Base-by-base conservation (phyloP, 2,888 invertebrate species). In the Ornithoptera priamus region DNA sequence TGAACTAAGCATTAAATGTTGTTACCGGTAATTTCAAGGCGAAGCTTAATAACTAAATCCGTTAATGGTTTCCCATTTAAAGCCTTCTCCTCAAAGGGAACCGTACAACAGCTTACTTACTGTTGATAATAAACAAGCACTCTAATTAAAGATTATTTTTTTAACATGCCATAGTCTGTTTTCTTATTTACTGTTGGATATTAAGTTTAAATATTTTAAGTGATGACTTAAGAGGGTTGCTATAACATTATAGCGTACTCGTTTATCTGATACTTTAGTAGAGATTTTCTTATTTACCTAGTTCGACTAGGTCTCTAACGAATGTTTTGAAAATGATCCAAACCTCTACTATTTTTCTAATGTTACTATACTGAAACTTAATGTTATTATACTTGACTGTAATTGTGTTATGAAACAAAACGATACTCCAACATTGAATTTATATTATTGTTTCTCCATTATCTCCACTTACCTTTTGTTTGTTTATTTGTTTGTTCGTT, bases 361-460 rank as follows among this genome's bases (percentile, higher is more conserved):
- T 10, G 7, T 39, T 39, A 39, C 39, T 39, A 10, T 39, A 1
- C 39, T 6, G 39, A 39, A 10, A 39, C 10, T 10, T 39, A 10
- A 39, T 39, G 1, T 39, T 10, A 10, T 39, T 39, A 39, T 0
- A 4, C 30, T 30, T 5, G 30, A 30, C 30, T 30, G 3, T 30
- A 30, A 30, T 30, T 30, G 30, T 30, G 30, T 30, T 30, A 30
- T 30, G 30, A 30, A 30, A 30, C 30, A 30, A 39, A 39, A 39
- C 39, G n/a, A 57, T 69, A 65, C 69, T 66, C 66, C 69, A 69
- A 66, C 65, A 69, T 58, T 56, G 69, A 58, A 22, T 22, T 62
- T 17, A 8, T 24, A 8, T 24, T 57, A 56, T 42, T 5, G 24
- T 61, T 57, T 62, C 30, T n/a, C 59, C 24, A 20, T 46, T 46